Percentiles rank a stretch among this genome's conserved stretches.
Conservation (phyloP, 2,888 invertebrate species). For the Cheilosia variabilis region DNA sequence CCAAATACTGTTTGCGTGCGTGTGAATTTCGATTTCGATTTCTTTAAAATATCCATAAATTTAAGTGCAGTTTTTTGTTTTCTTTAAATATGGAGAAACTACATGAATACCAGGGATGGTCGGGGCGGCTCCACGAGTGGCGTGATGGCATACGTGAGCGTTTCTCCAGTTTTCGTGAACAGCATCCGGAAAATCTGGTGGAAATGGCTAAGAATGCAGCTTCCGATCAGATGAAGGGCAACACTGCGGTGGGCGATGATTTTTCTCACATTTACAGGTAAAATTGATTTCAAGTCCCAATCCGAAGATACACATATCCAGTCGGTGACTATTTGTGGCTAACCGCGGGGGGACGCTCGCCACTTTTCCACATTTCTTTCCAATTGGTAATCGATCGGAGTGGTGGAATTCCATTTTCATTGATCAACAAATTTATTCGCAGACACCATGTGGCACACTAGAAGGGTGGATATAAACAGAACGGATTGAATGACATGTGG, state of each 20-base stretch:
- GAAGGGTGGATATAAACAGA: constrained; percentile 17
- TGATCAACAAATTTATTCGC: constrained; percentile 20
- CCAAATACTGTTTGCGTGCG: neutral
- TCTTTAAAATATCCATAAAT: constrained; percentile 15
- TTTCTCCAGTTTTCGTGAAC: constrained; percentile 87
- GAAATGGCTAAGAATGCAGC: constrained; percentile 84
- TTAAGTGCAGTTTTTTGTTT: neutral
- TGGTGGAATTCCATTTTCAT: constrained; percentile 33
- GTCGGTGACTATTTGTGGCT: neutral
- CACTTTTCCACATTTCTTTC: neutral
- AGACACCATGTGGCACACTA: constrained; percentile 12
- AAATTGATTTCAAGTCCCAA: constrained; percentile 10
- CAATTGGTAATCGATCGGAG: constrained; percentile 43
- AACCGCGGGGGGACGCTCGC: neutral
- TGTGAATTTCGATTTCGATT: constrained; percentile 4
- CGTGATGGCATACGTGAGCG: constrained; percentile 87
- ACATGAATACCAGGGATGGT: constrained; percentile 90
- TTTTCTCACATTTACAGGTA: constrained; percentile 89
- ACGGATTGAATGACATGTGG: constrained; percentile 23
- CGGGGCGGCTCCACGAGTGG: constrained; percentile 88
- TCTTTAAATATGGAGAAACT: constrained; percentile 89
- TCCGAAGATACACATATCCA: neutral
- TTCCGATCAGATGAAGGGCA: constrained; percentile 80
- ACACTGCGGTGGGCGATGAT: constrained; percentile 84
- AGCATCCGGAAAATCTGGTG: constrained; percentile 85